Evolutionary conservation across 2,113 vertebrate species (phyloP).

Genomic region (Hypocryptadius cinnamomeus): DNA sequence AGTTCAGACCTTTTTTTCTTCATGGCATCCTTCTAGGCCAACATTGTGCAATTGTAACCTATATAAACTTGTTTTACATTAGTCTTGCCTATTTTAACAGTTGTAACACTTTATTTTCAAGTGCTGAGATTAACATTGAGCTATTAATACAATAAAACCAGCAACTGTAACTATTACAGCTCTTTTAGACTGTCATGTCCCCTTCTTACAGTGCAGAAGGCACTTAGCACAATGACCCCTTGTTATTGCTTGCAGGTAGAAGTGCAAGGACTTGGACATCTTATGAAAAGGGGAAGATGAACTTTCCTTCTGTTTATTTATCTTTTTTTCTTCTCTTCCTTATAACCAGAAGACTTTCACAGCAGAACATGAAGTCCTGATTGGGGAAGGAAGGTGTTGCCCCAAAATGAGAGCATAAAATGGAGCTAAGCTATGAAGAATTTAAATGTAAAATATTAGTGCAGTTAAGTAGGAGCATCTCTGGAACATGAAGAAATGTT

Average conservation of each 20-base stretch:
- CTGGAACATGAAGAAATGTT: not conserved
- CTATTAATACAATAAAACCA: not conserved
- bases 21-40: not conserved
- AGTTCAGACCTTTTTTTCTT: not conserved
- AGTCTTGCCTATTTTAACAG: not conserved
- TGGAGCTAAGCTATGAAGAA: not conserved
- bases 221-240: not conserved
- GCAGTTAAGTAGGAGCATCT: not conserved
- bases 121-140: rapidly evolving
- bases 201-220: not conserved
- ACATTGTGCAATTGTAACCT: not conserved
- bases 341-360: not conserved
- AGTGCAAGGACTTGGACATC: not conserved
- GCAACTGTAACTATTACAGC: not conserved
- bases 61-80: rapidly evolving
- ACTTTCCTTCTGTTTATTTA: not conserved
- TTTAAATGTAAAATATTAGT: not conserved
- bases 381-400: not conserved
- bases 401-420: not conserved
- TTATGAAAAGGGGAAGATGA: not conserved
- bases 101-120: not conserved
- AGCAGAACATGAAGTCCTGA: not conserved
- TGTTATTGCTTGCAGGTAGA: not conserved
- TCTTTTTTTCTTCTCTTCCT: not conserved
- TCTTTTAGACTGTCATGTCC: not conserved